Percentiles rank a stretch among this genome's conserved stretches.
Evolutionary conservation across 2,888 invertebrate genomes (phyloP).

Genomic region (Phortica magna): DNA sequence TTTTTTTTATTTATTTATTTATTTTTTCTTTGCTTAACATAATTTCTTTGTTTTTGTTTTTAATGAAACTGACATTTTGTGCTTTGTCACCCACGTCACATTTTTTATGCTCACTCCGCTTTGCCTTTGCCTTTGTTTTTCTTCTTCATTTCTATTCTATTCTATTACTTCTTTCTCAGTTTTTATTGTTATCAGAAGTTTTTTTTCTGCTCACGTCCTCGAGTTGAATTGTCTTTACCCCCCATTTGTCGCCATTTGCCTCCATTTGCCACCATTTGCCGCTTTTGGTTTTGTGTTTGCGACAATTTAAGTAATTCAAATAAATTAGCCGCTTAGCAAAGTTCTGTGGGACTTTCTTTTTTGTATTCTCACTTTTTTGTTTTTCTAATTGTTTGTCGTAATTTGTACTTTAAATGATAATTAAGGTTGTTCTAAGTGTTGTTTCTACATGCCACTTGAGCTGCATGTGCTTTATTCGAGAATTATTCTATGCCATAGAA

Average conservation of each 20-base stretch:
- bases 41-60: slow-evolving; percentile 65
- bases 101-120: too few species aligned
- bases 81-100: slow-evolving; percentile 1
- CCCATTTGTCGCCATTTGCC: too few species aligned
- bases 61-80: slow-evolving; percentile 67
- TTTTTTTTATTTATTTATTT: slow-evolving; percentile 42
- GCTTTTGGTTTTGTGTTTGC: slow-evolving; percentile 67
- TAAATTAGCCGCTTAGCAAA: slow-evolving; percentile 63
- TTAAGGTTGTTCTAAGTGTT: too few species aligned
- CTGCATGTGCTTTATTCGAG: too few species aligned
- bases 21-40: slow-evolving; percentile 69
- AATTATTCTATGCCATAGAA: too few species aligned
- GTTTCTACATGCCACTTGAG: too few species aligned
- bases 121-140: too few species aligned
- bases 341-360: background rate
- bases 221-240: slow-evolving; percentile 63
- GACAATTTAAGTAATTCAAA: slow-evolving; percentile 70
- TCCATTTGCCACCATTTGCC: too few species aligned
- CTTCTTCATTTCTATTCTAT: slow-evolving; percentile 44
- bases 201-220: slow-evolving; percentile 43
- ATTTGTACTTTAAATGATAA: background rate
- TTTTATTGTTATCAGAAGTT: slow-evolving; percentile 32
- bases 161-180: slow-evolving; percentile 35
- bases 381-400: background rate
- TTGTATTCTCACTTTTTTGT: background rate